A percentile compares a stretch with the other conserved stretches of the same genome.
Evolutionary conservation across 64 coral and sea anemone genomes (phyloP).

Genomic region (Montipora sp.): DNA sequence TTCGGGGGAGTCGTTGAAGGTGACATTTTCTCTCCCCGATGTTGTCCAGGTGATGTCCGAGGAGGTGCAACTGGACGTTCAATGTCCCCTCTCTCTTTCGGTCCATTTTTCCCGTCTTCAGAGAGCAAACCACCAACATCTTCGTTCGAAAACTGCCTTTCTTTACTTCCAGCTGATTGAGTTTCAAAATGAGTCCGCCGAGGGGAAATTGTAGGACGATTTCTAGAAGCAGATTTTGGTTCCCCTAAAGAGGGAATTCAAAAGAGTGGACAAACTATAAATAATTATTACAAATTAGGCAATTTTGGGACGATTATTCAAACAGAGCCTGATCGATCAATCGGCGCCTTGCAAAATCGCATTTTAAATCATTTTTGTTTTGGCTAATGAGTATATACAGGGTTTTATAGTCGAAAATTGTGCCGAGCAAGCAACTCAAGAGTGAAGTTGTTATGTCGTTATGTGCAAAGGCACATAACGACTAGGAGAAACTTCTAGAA

Average conservation of each 20-base stretch:
- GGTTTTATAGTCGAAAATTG: no score
- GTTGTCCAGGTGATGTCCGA: conserved; percentile 1
- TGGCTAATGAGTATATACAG: no score
- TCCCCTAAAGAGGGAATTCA: background rate
- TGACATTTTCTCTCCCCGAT: background rate
- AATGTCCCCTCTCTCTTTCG: background rate
- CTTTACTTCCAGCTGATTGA: background rate
- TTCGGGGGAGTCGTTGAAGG: background rate
- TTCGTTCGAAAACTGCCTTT: conserved; percentile 16
- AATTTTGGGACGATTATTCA: no score
- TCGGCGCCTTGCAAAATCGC: no score
- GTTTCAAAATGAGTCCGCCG: conserved; percentile 1
- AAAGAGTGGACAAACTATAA: background rate
- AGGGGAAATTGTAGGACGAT: conserved; percentile 15
- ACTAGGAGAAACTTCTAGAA: no score
- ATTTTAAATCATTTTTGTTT: no score
- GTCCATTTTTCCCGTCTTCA: background rate
- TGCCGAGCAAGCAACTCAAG: no score
- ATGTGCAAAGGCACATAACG: no score
- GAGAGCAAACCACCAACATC: conserved; percentile 7
- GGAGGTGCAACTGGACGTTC: background rate
- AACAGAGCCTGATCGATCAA: no score
- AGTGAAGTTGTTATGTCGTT: no score
- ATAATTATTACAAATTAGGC: background rate
- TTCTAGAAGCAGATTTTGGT: background rate